Conservation (phyloP, 2,888 invertebrate species). For the Parnassius orleans region DNA sequence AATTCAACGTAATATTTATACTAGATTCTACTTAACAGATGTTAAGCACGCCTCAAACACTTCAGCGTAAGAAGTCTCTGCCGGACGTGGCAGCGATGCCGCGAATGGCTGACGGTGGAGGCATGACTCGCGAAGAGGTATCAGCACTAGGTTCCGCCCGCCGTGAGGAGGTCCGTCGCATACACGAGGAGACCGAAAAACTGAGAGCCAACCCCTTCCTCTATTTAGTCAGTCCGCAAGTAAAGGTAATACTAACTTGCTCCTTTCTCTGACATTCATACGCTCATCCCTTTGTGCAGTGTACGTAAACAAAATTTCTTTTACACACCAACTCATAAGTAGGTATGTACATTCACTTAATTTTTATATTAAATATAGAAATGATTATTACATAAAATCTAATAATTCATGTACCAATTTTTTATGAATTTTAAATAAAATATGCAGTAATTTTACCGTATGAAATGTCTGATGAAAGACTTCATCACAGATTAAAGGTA, state of each 20-base stretch:
- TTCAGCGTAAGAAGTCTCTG: constrained; percentile 97
- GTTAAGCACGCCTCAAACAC: constrained; percentile 87
- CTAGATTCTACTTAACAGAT: constrained; percentile 77
- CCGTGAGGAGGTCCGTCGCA: constrained; percentile 95
- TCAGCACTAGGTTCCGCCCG: constrained; percentile 95
- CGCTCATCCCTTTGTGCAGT: too few relatives aligned
- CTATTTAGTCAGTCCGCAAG: constrained; percentile 97
- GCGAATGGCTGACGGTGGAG: constrained; percentile 86
- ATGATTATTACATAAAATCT: too few relatives aligned
- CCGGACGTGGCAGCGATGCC: constrained; percentile 95
- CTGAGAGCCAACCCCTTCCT: constrained; percentile 96
- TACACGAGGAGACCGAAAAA: constrained; percentile 94
- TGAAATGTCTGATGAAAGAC: too few relatives aligned
- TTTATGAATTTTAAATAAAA: too few relatives aligned
- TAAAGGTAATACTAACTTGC: constrained; percentile 86
- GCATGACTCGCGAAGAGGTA: constrained; percentile 97
- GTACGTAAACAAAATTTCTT: too few relatives aligned
- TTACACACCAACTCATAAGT: too few relatives aligned
- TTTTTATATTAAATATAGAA: too few relatives aligned
- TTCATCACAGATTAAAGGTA: too few relatives aligned
- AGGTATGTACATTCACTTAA: too few relatives aligned
- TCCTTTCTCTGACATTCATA: not conserved
- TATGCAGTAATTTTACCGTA: too few relatives aligned
- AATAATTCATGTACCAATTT: too few relatives aligned
- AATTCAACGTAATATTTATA: too few relatives aligned